Evolutionary conservation across 2,888 invertebrate species (phyloP).

Genomic region (Cyrtodaria siliqua): DNA sequence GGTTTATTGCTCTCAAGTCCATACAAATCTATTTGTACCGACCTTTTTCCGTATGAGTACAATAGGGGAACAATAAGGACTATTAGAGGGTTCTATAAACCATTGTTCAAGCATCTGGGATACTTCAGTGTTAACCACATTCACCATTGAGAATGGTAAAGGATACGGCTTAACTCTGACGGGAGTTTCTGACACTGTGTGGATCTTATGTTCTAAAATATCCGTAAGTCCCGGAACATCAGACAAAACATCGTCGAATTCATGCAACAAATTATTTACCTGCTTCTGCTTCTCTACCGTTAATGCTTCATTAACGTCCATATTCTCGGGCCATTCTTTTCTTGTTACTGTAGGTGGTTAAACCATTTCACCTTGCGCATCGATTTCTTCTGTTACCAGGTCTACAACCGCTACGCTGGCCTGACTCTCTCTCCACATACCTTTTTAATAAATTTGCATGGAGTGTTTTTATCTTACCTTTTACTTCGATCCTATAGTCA

Average conservation of each 20-base stretch:
- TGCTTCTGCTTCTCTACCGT: not conserved
- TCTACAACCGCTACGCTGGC: too few species aligned
- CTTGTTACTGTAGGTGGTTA: too few species aligned
- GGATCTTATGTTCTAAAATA: conserved; percentile 19
- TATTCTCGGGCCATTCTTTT: too few species aligned
- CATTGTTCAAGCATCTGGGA: conserved; percentile 48
- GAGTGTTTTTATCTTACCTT: too few species aligned
- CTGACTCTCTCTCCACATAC: too few species aligned
- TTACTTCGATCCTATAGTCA: conserved; percentile 50
- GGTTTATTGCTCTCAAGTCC: conserved; percentile 62
- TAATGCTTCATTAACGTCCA: too few species aligned
- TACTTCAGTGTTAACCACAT: conserved; percentile 34
- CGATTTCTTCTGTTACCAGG: too few species aligned
- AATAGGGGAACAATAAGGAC: conserved; percentile 48
- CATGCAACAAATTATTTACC: conserved; percentile 4
- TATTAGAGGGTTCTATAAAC: conserved; percentile 50
- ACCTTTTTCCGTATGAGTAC: conserved; percentile 50
- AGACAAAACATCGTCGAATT: conserved; percentile 28
- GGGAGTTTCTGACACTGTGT: conserved; percentile 21
- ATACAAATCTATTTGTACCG: too few species aligned
- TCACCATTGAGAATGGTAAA: conserved; percentile 30
- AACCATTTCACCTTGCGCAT: not conserved
- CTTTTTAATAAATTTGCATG: too few species aligned
- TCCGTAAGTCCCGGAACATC: conserved; percentile 39
- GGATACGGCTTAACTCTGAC: conserved; percentile 36